Base-by-base conservation (phyloP, 2,113 vertebrate genomes). In the Uria lomvia region DNA sequence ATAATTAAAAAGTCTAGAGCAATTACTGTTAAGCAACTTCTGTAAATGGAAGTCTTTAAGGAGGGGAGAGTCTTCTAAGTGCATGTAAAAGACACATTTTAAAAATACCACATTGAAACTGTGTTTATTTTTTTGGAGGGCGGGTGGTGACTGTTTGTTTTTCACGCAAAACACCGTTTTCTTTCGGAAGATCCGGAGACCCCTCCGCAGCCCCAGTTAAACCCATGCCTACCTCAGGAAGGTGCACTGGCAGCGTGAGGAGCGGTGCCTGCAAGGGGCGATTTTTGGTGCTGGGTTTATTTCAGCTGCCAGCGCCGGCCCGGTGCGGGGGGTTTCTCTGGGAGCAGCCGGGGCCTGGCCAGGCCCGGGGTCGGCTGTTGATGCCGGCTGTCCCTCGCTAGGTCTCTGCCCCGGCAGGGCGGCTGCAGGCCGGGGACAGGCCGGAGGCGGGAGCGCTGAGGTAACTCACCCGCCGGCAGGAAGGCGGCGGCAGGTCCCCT, bases 171-270 rank as follows among this genome's bases (percentile, higher is more conserved):
- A 11, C 11, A 9, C 22, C 12, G 2, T 2, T 68, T 72, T 72
- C 3, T 15, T 38, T 88, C 1, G 8, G 49, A 40, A 70, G 40
- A 29, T 20, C 1, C 1, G 5, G 29, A 75, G 40, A 17, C 14
- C 4, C 18, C 12, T 55, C 4, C 3, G 5, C 15, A 84, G 21
- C 22, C 20, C 14, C 9, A 2, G 20, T 7, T 59, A 19, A 81
- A 11, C 27, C 32, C 8, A 1, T 0, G 4, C 1, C 0, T 27
- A 7, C 9, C 15, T 23, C 9, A 1, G 32, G 60, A 21, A 12
- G 23, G 15, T 23, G 5, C 15, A 4, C 1, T 7, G 5, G 14
- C 55, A 22, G 27, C 6, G 2, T 1, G 24, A 43, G 43, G 27
- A 42, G 7, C 45, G 55, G 21, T 50, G 24, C 32, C 19, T n/a